A percentile compares a stretch with the other conserved stretches of the same genome.
Conservation (phyloP, 2,888 invertebrate genomes). For the Lasioglossum marginatum region DNA sequence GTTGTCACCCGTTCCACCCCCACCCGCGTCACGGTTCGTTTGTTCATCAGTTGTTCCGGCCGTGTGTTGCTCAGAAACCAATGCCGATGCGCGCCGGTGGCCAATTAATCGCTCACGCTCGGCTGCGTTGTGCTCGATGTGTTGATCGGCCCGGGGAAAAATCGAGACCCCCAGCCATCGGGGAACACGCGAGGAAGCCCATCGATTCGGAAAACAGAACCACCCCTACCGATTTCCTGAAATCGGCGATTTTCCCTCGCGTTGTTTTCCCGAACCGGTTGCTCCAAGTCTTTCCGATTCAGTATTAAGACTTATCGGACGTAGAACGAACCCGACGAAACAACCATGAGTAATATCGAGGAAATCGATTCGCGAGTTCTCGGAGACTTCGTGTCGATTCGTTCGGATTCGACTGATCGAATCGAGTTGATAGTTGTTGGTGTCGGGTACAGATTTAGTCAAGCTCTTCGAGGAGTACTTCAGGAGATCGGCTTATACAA, state of each 20-base stretch:
- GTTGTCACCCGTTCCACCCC: conserved; percentile 1
- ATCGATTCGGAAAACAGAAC: background rate
- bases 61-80: conserved; percentile 42
- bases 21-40: conserved; percentile 46
- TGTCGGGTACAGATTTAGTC: background rate
- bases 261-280: background rate
- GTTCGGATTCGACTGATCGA: background rate
- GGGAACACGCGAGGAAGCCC: background rate
- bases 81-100: conserved; percentile 39
- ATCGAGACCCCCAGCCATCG: conserved; percentile 3
- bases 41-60: conserved; percentile 48
- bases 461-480: background rate
- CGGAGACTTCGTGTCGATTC: background rate
- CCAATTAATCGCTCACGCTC: conserved; percentile 67
- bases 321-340: background rate
- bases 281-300: background rate
- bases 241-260: background rate
- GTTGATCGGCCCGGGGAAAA: conserved; percentile 49
- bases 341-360: background rate
- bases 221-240: background rate
- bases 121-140: conserved; percentile 33
- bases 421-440: background rate
- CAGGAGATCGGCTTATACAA: background rate
- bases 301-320: background rate
- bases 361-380: background rate